A percentile compares a stretch with the other conserved stretches of the same genome.
Conservation (phyloP, 1,140 invertebrate species). For the Periplaneta americana region DNA sequence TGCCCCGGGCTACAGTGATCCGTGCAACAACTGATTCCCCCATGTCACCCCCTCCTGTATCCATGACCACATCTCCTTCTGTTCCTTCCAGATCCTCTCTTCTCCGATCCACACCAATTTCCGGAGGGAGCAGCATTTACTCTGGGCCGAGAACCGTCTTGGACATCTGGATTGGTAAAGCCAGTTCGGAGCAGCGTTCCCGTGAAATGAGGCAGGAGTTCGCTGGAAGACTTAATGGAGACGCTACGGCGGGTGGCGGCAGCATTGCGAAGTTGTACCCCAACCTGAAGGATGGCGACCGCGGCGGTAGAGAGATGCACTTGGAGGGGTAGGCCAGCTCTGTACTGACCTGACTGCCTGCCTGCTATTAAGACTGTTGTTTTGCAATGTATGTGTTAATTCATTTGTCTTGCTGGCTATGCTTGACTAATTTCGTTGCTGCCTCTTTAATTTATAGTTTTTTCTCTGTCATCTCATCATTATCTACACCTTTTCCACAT, state of each 20-base stretch:
- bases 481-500: not conserved
- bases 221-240: constrained; percentile 61
- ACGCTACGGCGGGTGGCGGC: constrained; percentile 31
- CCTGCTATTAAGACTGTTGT: not conserved
- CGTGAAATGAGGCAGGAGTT: constrained; percentile 58
- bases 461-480: not conserved
- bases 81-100: constrained; percentile 11
- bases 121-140: constrained; percentile 25
- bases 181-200: constrained; percentile 12
- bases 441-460: not conserved
- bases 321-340: constrained; percentile 6
- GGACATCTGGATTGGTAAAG: constrained; percentile 54
- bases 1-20: constrained; percentile 60
- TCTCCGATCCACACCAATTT: constrained; percentile 14
- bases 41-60: constrained; percentile 61
- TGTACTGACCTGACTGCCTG: not conserved
- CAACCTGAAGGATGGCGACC: constrained; percentile 53
- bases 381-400: not conserved
- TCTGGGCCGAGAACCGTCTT: constrained; percentile 48
- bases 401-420: not conserved
- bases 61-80: constrained; percentile 32
- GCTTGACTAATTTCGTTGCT: not conserved
- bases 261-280: constrained; percentile 70
- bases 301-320: constrained; percentile 4
- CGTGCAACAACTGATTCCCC: constrained; percentile 76